A percentile compares a stretch with the other conserved stretches of the same genome.
These are phyloP conservation scores for Parnassius glacialis DNA, from an alignment of 2,888 invertebrate species.

Conservation along the genomic window DNA sequence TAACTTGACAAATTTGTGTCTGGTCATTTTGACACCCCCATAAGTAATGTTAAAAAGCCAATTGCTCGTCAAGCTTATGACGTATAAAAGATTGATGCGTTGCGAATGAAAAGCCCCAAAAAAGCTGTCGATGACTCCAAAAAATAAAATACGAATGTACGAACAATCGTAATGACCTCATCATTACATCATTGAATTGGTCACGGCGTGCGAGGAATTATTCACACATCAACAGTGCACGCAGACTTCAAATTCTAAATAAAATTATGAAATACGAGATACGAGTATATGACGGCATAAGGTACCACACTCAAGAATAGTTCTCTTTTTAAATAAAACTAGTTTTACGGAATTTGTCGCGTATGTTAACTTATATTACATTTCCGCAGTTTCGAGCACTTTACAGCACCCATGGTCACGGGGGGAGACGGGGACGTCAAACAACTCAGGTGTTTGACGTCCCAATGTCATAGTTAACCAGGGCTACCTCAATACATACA, in stretches of 20 bases:
- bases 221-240: slow-evolving; percentile 13
- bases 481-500: no score
- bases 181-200: slow-evolving; percentile 25
- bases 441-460: no score
- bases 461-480: no score
- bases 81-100: slow-evolving; percentile 14
- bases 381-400: no score
- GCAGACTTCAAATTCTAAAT: slow-evolving; percentile 9
- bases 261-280: no score
- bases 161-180: slow-evolving; percentile 26
- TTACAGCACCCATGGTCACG: no score
- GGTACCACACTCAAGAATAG: no score
- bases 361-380: no score
- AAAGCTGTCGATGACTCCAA: slow-evolving; percentile 17
- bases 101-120: slow-evolving; percentile 13
- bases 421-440: no score
- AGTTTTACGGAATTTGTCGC: no score
- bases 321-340: no score
- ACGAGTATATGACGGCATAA: no score
- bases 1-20: slow-evolving; percentile 1
- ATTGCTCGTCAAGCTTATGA: slow-evolving; percentile 7
- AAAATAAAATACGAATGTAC: slow-evolving; percentile 22
- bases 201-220: slow-evolving; percentile 20
- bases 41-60: slow-evolving; percentile 3
- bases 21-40: background rate